Conservation (phyloP, 2,113 vertebrate genomes). For the Prolemur simus region DNA sequence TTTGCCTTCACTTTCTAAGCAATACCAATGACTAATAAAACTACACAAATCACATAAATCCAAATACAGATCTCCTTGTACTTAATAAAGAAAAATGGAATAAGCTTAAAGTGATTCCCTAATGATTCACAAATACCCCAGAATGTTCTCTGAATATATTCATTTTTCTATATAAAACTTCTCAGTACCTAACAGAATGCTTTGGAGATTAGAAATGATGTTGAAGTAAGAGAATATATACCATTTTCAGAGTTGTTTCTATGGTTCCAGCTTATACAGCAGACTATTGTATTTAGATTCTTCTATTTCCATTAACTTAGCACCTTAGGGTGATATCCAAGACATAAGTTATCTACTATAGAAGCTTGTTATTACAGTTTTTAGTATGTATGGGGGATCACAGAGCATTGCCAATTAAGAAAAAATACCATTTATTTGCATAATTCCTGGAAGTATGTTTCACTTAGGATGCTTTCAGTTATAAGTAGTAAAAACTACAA, state of each 20-base stretch:
- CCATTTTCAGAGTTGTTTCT: background rate
- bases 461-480: slow-evolving; percentile 23
- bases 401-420: background rate
- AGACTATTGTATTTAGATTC: background rate
- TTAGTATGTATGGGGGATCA: background rate
- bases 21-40: slow-evolving; percentile 12
- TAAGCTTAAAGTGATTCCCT: slow-evolving; percentile 21
- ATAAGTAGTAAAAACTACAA: background rate
- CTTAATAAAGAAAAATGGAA: background rate
- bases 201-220: background rate
- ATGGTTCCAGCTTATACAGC: background rate
- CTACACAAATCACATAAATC: background rate
- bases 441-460: slow-evolving; percentile 41
- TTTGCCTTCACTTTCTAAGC: slow-evolving; percentile 11
- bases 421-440: background rate
- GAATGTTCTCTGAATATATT: background rate
- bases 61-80: background rate
- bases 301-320: slow-evolving; percentile 18
- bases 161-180: slow-evolving; percentile 1
- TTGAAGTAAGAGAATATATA: slow-evolving; percentile 2
- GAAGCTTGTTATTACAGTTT: background rate
- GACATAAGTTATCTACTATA: background rate
- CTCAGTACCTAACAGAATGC: background rate
- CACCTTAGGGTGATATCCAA: background rate
- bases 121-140: background rate